Evolutionary conservation across 64 coral and sea anemone genomes (phyloP), one percentile per base, ranked within the genome.

Genomic region (Hydrozoanthus tunicans): DNA sequence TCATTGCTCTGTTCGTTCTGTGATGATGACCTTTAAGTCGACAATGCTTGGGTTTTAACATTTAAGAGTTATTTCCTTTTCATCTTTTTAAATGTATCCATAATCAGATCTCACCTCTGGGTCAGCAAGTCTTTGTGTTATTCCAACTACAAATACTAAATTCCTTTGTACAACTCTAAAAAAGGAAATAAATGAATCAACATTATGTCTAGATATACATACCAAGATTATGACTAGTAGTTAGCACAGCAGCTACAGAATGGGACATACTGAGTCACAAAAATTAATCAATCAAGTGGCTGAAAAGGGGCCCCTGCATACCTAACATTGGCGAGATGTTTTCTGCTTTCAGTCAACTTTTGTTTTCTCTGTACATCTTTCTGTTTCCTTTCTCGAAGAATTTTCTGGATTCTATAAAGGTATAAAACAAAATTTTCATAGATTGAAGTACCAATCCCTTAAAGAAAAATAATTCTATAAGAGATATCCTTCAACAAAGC

Each of bases 361-460:
- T 95, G 96, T 91, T 98, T 98, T 95, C 93, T 98, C 70, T 98
- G 96, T 64, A 90, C 84, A 89, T 98, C 96, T 91, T 98, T 98
- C 17, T 98, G 96, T 91, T 98, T 98, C 72, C 96, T 89, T 77
- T 95, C 96, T 66, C 90, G 93, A 64, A 98, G 65, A 95, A 98
- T 95, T 98, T 90, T 89, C 57, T 98, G 96, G 81, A 98, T 98
- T 93, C 96, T 98, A 64, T 1, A 70, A 14, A 90, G 65, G 15
- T 92, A 17, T 6, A 70, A 32, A 55, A 4, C 52, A 90, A 15
- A 81, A 14, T 13, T 64, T 1, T 64, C 0, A 59, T 63, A 10
- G n/a, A 51, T 14, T 76, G 12, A 11, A 15, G 17, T 9, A 14
- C 63, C 32, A 43, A 43, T 43, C 32, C 32, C 32, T 1, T 43